These are phyloP conservation scores for Dendroctonus ponderosae DNA, from an alignment of 1,140 invertebrate species.

Conservation along the genomic window DNA sequence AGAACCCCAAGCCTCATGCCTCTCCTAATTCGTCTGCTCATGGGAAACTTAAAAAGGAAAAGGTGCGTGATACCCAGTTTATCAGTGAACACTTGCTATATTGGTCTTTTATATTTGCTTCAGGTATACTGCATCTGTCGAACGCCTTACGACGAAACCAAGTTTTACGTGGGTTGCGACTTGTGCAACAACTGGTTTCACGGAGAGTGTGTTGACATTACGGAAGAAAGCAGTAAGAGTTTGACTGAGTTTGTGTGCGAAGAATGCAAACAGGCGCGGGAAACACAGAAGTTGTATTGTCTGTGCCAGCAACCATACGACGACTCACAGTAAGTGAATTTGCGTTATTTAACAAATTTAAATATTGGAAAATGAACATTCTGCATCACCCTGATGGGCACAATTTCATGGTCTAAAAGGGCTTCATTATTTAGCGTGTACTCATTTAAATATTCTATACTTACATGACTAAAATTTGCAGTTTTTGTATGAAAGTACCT, in stretches of 20 bases:
- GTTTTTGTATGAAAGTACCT: no score
- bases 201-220: conserved; percentile 92
- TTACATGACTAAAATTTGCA: no score
- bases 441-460: background rate
- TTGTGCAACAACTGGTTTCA: conserved; percentile 98
- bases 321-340: conserved; percentile 83
- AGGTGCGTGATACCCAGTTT: conserved; percentile 11
- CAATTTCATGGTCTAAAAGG: no score
- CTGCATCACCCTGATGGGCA: no score
- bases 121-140: conserved; percentile 89
- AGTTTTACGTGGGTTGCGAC: conserved; percentile 98
- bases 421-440: background rate
- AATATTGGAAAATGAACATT: no score
- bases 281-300: conserved; percentile 92
- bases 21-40: conserved; percentile 12
- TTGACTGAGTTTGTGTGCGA: conserved; percentile 87
- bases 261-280: conserved; percentile 80
- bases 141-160: conserved; percentile 92
- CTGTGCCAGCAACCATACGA: conserved; percentile 95
- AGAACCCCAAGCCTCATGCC: conserved; percentile 14
- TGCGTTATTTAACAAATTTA: background rate
- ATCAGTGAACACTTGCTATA: background rate
- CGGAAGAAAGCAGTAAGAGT: conserved; percentile 87
- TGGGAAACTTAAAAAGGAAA: conserved; percentile 28
- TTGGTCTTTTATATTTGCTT: background rate